Conservation (phyloP, 2,113 vertebrate species). For the Ciconia maguari region DNA sequence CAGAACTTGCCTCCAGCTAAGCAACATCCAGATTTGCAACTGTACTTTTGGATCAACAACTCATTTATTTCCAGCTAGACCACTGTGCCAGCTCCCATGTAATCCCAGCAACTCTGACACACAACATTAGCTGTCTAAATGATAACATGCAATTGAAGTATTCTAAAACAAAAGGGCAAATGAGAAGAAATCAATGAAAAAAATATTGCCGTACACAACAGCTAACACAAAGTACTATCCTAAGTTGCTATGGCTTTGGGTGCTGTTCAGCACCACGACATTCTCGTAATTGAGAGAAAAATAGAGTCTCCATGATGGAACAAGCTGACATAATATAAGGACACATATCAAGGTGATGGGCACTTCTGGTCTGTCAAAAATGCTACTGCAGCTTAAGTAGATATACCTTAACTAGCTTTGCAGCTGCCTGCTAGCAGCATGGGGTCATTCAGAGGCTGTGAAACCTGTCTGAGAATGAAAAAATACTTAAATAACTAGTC, state of each 20-base stretch:
- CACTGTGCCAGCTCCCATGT: background rate
- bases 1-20: constrained; percentile 7
- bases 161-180: background rate
- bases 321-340: background rate
- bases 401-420: constrained; percentile 10
- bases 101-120: background rate
- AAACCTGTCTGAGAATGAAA: constrained; percentile 27
- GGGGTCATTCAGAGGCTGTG: constrained; percentile 1
- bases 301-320: background rate
- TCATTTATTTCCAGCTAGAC: constrained; percentile 13
- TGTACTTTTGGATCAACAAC: background rate
- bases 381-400: background rate
- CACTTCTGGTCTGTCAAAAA: constrained; percentile 6
- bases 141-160: background rate
- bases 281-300: background rate
- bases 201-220: background rate
- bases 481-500: constrained; percentile 39
- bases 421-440: constrained; percentile 11
- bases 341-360: background rate
- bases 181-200: background rate
- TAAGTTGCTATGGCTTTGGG: background rate
- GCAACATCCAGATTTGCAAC: constrained; percentile 20
- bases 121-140: background rate
- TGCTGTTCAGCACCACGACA: background rate
- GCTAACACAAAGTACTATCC: background rate